phyloP scores from a whole-genome alignment of 2,888 invertebrate genomes.

The Muschampia plurimacula region DNA sequence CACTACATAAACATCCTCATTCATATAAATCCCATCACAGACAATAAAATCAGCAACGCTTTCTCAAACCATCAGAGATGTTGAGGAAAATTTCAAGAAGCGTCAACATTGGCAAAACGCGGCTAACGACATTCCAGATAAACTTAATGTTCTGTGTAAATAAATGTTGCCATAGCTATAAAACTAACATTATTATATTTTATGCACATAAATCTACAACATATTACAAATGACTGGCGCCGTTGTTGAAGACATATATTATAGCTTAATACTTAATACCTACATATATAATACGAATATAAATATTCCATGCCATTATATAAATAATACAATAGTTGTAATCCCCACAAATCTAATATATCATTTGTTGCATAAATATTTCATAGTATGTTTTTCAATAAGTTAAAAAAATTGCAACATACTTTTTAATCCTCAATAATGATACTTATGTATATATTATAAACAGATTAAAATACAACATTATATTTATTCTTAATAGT shows the following conservation, averaged over 20 bases:
- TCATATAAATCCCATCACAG: conserved; percentile 7
- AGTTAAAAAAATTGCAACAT: too few species aligned
- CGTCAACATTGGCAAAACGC: conserved; percentile 52
- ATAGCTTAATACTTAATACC: too few species aligned
- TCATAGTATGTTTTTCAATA: too few species aligned
- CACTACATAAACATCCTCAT: background rate
- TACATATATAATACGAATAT: too few species aligned
- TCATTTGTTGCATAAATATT: too few species aligned
- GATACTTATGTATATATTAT: too few species aligned
- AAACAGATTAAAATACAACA: too few species aligned
- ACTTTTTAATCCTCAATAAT: too few species aligned
- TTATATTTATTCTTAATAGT: too few species aligned
- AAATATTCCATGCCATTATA: too few species aligned
- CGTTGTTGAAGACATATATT: conserved; percentile 17
- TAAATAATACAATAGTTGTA: too few species aligned
- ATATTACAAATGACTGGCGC: conserved; percentile 33
- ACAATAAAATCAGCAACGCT: conserved; percentile 32
- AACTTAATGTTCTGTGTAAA: conserved; percentile 28
- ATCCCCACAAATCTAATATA: too few species aligned
- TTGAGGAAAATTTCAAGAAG: conserved; percentile 47
- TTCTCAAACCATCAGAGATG: conserved; percentile 31
- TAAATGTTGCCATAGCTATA: conserved; percentile 30
- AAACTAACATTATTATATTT: conserved; percentile 32
- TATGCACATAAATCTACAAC: conserved; percentile 31
- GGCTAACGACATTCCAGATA: conserved; percentile 52